Conservation (phyloP, 2,888 invertebrate genomes). For the Torymus texanus region DNA sequence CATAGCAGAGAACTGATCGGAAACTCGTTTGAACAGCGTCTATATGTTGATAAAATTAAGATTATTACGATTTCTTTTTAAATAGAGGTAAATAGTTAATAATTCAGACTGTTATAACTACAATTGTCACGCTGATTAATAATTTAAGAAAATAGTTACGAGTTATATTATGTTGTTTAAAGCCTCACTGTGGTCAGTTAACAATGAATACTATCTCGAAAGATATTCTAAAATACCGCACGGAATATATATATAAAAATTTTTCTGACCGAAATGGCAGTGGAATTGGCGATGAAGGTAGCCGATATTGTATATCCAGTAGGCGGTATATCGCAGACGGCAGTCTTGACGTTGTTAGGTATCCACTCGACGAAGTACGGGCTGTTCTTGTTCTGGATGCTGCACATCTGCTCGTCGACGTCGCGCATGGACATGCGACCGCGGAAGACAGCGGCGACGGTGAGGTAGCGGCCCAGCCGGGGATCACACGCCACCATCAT, state of each 20-base stretch:
- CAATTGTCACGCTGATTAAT: too few species aligned
- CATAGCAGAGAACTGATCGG: conserved; percentile 2
- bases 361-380: conserved; percentile 84
- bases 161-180: too few species aligned
- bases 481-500: conserved; percentile 89
- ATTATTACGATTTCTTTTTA: too few species aligned
- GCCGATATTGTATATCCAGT: conserved; percentile 88
- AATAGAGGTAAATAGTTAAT: too few species aligned
- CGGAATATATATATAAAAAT: too few species aligned
- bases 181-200: too few species aligned
- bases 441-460: conserved; percentile 84
- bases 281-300: conserved; percentile 92
- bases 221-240: too few species aligned
- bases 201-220: too few species aligned
- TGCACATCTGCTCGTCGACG: conserved; percentile 85
- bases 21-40: conserved; percentile 8
- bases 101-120: too few species aligned
- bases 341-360: conserved; percentile 88
- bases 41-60: too few species aligned
- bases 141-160: too few species aligned
- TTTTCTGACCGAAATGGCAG: conserved; percentile 86
- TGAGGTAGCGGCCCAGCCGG: conserved; percentile 82
- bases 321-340: conserved; percentile 88
- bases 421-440: conserved; percentile 86
- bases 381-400: conserved; percentile 81